Base-by-base conservation (phyloP, 2,797 vertebrate genomes). In the Danio jaintianensis region DNA sequence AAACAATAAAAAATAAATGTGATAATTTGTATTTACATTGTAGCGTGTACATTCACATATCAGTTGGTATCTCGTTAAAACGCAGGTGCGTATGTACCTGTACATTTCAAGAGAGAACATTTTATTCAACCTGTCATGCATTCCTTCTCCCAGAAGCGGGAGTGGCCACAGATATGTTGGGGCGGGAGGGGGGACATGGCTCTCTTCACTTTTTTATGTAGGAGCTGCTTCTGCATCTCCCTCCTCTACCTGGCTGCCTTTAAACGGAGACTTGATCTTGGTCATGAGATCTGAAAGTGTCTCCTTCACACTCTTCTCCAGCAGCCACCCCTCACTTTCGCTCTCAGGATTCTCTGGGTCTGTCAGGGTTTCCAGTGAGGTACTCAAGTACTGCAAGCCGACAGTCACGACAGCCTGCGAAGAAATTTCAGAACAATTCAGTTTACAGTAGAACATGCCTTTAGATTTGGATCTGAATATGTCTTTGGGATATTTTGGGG, bases 261-360 rank as follows among this genome's bases (percentile, higher is more conserved):
- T 96, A 84, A 95, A 94, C 16, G 97, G 85, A 38, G 88, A 92
- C 89, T 96, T 97, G 81, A 98, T 40, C 71, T 90, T 94, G 84
- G 92, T 83, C 70, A 96, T 82, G 2, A 93, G 59, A 0, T 94
- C 93, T 18, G 89, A 89, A 15, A 97, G 86, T 6, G 96, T 98
- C 86, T 98, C 97, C 22, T 96, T 94, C 80, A 99, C 86, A 0
- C 94, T 95, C 85, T 96, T 96, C 88, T 98, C 96, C 86, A 99
- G 92, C 61, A 99, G 86, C 95, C 95, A 99, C 50, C 97, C 97
- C 84, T 98, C 96, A 0, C 96, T 98, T 83, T 97, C 96, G 0
- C 96, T 94, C 48, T 98, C 97, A 0, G 96, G 95, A 78, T 98
- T 97, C 83, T 98, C 97, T 0, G 96, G 95, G 85, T 97, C 95